Conservation (phyloP, 2,113 vertebrate genomes). For the Sciurus niger region DNA sequence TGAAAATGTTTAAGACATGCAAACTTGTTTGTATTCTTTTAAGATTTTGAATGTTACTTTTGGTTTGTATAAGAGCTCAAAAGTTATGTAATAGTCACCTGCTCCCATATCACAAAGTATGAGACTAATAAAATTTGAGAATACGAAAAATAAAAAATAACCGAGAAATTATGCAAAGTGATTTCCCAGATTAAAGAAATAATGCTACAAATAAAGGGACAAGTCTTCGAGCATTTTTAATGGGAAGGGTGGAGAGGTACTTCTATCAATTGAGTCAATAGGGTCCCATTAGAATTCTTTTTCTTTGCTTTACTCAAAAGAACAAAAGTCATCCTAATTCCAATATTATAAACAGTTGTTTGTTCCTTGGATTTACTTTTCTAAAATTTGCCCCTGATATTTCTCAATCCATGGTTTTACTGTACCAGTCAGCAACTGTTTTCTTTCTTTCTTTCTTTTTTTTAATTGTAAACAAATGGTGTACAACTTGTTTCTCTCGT, state of each 20-base stretch:
- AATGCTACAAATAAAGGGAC: neutral
- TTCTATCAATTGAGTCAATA: neutral
- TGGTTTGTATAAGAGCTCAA: slow-evolving; percentile 38
- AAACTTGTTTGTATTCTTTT: slow-evolving; percentile 30
- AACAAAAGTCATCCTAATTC: neutral
- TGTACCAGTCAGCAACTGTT: neutral
- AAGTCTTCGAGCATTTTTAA: slow-evolving; percentile 23
- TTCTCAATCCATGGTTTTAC: neutral
- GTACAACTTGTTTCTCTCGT: too few relatives aligned
- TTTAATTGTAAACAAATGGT: too few relatives aligned
- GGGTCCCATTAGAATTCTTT: neutral
- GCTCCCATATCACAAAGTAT: neutral
- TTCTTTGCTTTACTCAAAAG: slow-evolving; percentile 8
- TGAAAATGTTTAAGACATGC: slow-evolving; percentile 2
- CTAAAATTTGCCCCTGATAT: neutral
- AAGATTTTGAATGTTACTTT: slow-evolving; percentile 46
- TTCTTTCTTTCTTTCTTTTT: too few relatives aligned
- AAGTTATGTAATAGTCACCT: slow-evolving; percentile 39
- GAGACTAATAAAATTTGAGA: slow-evolving; percentile 6
- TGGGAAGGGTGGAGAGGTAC: neutral
- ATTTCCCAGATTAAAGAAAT: slow-evolving; percentile 48
- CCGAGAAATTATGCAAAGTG: neutral
- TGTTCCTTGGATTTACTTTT: slow-evolving; percentile 28
- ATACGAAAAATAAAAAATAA: slow-evolving; percentile 24
- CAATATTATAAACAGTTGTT: slow-evolving; percentile 10